Percentiles rank a stretch among this genome's conserved stretches.
Conservation (phyloP, 2,888 invertebrate species). For the Colostygia pectinataria region DNA sequence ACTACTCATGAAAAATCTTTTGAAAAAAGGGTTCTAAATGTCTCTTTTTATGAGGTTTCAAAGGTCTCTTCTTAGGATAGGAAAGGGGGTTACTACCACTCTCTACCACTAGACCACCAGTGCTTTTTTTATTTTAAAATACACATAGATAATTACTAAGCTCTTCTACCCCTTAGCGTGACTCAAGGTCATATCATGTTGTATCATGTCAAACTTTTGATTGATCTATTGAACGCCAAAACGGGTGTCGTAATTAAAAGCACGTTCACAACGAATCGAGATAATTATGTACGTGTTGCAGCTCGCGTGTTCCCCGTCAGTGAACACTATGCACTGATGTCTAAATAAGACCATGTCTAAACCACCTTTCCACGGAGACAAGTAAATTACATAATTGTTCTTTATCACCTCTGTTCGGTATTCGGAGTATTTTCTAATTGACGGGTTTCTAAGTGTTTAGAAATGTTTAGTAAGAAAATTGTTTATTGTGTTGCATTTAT, state of each 20-base stretch:
- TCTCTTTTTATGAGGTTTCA: too few species aligned
- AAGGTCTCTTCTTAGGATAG: too few species aligned
- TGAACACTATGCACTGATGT: slow-evolving; percentile 27
- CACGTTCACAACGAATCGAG: slow-evolving; percentile 1
- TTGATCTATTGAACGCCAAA: slow-evolving; percentile 7
- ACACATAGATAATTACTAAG: too few species aligned
- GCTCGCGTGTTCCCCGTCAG: slow-evolving; percentile 14
- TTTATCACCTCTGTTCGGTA: slow-evolving; percentile 14
- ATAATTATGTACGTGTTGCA: slow-evolving; percentile 13
- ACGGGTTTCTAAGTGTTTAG: slow-evolving; percentile 18
- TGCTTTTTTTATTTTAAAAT: too few species aligned
- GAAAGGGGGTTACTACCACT: too few species aligned
- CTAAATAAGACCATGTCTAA: slow-evolving; percentile 31
- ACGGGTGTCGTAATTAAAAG: slow-evolving; percentile 7
- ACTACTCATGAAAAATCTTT: too few species aligned
- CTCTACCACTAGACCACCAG: too few species aligned
- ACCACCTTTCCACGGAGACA: slow-evolving; percentile 34
- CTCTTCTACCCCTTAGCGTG: too few species aligned
- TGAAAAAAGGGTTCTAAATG: too few species aligned
- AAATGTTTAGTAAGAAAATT: slow-evolving; percentile 10
- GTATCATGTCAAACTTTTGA: slow-evolving; percentile 2
- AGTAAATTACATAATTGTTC: slow-evolving; percentile 40
- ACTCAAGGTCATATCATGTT: too few species aligned
- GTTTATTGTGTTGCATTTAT: slow-evolving; percentile 19
- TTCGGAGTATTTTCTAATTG: slow-evolving; percentile 26